These are phyloP conservation scores for Trichopria drosophilae DNA, from an alignment of 2,888 invertebrate genomes.

Conservation along the genomic window DNA sequence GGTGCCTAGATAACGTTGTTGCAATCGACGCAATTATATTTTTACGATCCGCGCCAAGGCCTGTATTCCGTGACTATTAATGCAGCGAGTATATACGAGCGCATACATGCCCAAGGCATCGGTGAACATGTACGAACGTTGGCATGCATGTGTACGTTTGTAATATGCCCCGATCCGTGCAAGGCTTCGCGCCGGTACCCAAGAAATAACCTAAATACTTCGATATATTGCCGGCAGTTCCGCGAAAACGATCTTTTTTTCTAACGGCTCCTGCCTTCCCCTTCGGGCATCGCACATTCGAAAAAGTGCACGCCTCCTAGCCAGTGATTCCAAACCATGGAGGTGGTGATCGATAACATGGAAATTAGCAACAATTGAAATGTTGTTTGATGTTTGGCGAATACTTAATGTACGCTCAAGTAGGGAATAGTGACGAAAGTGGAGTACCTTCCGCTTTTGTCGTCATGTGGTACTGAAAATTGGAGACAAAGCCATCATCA, in stretches of 20 bases:
- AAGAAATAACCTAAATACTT: slow-evolving; percentile 42
- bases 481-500: too few relatives aligned
- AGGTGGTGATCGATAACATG: too few relatives aligned
- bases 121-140: too few relatives aligned
- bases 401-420: too few relatives aligned
- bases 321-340: too few relatives aligned
- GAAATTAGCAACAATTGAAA: too few relatives aligned
- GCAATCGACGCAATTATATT: slow-evolving; percentile 55
- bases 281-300: too few relatives aligned
- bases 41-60: slow-evolving; percentile 52
- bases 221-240: slow-evolving; percentile 27
- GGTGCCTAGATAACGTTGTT: slow-evolving; percentile 52
- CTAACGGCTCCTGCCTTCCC: not conserved
- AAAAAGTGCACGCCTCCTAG: too few relatives aligned
- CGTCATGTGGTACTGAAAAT: too few relatives aligned
- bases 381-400: too few relatives aligned
- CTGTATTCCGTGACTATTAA: slow-evolving; percentile 42
- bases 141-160: not conserved
- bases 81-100: slow-evolving; percentile 21
- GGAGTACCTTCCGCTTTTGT: too few relatives aligned
- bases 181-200: not conserved
- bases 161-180: not conserved
- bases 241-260: slow-evolving; percentile 25
- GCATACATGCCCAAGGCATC: slow-evolving; percentile 14
- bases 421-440: too few relatives aligned